Base-by-base conservation (phyloP, 2,113 vertebrate genomes). In the Nannobrachium achirus region DNA sequence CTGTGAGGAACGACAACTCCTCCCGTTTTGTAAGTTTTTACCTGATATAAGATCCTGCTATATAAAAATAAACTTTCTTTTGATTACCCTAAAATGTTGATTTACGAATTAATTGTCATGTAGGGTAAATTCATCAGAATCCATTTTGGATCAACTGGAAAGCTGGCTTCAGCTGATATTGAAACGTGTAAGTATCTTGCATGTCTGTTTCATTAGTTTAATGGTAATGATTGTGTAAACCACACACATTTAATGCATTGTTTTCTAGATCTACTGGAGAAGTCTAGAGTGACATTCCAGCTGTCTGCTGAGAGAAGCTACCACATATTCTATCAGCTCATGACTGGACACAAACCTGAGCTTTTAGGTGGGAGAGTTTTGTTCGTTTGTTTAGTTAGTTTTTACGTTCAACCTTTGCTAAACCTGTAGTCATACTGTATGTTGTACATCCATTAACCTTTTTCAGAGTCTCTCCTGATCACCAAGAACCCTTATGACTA, bases 121-220 rank as follows among this genome's bases (percentile, higher is more conserved):
- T 70, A 94, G 95, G 95, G 95, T 56, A 97, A 97, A 91, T 98
- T 96, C 76, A 98, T 98, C 89, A 93, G 96, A 88, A 97, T 97
- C 81, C 96, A 97, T 70, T 97, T 97, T 78, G 94, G 91, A 0
- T 72, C 95, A 25, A 96, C 95, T 25, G 96, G 96, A 77, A 98
- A 98, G 73, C 85, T 98, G 91, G 92, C 97, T 81, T 98, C 97
- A 81, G 97, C 97, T 71, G 97, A 98, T 80, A 97, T 98, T 90
- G 97, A 98, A 91, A 98, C 97, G 53, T 98, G 96, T 98, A 91
- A 93, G 95, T 72, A 16, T 41, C 44, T 20, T 11, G 51, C 18
- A 3, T 46, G 44, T 46, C 10, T 46, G 14, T 1, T 64, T 20
- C 9, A 41, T 13, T 9, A 25, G 3, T 52, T 67, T 9, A 13